phyloP scores from a whole-genome alignment of 2,113 vertebrate species.

The Phycodurus eques region DNA sequence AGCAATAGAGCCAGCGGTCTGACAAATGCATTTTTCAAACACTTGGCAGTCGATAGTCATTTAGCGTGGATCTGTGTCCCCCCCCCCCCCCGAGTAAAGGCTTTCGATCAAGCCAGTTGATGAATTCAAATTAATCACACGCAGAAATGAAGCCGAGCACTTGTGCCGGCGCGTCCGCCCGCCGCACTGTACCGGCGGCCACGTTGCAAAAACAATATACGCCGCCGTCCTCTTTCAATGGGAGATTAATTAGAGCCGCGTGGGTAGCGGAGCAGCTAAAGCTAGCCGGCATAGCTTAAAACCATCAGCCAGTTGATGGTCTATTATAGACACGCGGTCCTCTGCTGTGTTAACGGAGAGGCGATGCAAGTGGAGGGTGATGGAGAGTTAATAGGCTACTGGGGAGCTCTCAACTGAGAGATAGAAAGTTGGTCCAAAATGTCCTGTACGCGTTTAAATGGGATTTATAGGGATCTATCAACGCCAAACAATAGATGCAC shows the following conservation, averaged over 20 bases:
- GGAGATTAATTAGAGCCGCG: conserved; percentile 36
- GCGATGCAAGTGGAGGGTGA: conserved; percentile 16
- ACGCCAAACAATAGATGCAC: not conserved
- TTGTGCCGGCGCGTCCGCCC: conserved; percentile 32
- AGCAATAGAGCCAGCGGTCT: conserved; percentile 67
- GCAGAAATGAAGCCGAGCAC: conserved; percentile 33
- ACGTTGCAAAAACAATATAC: conserved; percentile 51
- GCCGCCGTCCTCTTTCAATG: conserved; percentile 37
- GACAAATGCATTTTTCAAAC: conserved; percentile 74
- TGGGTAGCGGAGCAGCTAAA: conserved; percentile 12
- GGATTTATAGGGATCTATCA: not conserved
- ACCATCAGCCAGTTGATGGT: conserved; percentile 23
- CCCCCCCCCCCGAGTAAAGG: conserved; percentile 66
- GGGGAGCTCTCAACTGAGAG: conserved; percentile 3
- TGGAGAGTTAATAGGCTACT: conserved; percentile 17
- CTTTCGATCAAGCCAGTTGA: conserved; percentile 63
- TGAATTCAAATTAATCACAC: conserved; percentile 65
- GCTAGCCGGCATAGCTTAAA: conserved; percentile 17
- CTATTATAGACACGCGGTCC: conserved; percentile 28
- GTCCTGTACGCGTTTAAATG: not conserved
- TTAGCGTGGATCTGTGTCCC: conserved; percentile 66
- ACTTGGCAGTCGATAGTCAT: conserved; percentile 71
- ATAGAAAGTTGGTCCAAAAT: not conserved
- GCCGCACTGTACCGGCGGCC: conserved; percentile 20
- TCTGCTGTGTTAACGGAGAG: conserved; percentile 30